Percentiles rank a stretch among this genome's conserved stretches.
phyloP scores from a whole-genome alignment of 2,113 vertebrate species.

The Hirundichthys speculiger region DNA sequence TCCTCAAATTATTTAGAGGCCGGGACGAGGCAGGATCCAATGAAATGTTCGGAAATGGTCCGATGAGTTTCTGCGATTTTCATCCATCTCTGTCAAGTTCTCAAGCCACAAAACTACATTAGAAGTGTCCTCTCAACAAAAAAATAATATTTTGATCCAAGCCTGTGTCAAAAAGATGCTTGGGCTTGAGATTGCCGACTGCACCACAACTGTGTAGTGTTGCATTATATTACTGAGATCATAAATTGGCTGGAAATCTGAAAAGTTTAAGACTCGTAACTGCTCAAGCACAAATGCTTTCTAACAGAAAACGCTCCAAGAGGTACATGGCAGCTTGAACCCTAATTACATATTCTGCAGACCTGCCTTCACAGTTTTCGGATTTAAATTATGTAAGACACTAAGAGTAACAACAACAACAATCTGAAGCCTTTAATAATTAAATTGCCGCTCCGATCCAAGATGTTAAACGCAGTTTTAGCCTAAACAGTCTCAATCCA shows the following conservation, averaged over 20 bases:
- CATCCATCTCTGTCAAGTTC: slow-evolving; percentile 19
- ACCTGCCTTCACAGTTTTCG: neutral
- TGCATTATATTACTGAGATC: too few species aligned
- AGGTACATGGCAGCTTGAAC: neutral
- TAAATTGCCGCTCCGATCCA: slow-evolving; percentile 11
- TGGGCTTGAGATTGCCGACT: slow-evolving; percentile 1
- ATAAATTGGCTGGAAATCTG: neutral
- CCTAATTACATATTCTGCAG: neutral
- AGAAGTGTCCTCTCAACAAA: slow-evolving; percentile 14
- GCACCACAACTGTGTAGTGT: too few species aligned
- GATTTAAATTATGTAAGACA: slow-evolving; percentile 22
- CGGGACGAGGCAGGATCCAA: slow-evolving; percentile 26
- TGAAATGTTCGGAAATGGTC: slow-evolving; percentile 45
- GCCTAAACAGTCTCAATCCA: slow-evolving; percentile 28
- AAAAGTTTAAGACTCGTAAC: slow-evolving; percentile 1
- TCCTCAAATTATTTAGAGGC: slow-evolving; percentile 81
- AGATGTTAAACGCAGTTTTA: slow-evolving; percentile 18
- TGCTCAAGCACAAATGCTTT: neutral
- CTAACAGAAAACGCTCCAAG: slow-evolving; percentile 1
- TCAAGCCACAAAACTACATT: slow-evolving; percentile 22
- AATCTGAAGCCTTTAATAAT: slow-evolving; percentile 8
- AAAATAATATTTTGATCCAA: slow-evolving; percentile 30
- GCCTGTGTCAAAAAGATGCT: slow-evolving; percentile 28
- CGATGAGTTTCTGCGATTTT: slow-evolving; percentile 43
- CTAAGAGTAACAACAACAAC: slow-evolving; percentile 6